Conservation (phyloP, 2,797 vertebrate genomes). For the Chiloscyllium punctatum region DNA sequence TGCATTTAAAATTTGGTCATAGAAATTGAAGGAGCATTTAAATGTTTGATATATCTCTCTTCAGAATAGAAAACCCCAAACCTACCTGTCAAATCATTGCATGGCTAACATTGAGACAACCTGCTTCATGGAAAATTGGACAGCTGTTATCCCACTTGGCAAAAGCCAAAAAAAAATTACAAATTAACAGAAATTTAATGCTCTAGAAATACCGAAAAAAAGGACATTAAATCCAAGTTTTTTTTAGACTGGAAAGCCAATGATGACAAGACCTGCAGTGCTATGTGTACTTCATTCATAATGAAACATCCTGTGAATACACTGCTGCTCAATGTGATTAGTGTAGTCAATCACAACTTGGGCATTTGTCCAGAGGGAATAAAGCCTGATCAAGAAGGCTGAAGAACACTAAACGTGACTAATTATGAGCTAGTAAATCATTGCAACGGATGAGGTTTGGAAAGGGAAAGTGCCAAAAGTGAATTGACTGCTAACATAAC, state of each 20-base stretch:
- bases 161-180: not conserved
- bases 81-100: not conserved
- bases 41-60: not conserved
- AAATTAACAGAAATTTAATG: not conserved
- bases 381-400: constrained; percentile 23
- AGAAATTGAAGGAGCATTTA: not conserved
- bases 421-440: constrained; percentile 14
- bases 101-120: not conserved
- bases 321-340: constrained; percentile 21
- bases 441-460: not conserved
- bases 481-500: constrained; percentile 19
- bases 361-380: constrained; percentile 20
- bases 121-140: not conserved
- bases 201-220: not conserved
- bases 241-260: not conserved
- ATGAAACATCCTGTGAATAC: constrained; percentile 24
- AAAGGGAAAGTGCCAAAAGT: constrained; percentile 21
- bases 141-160: not conserved
- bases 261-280: constrained; percentile 11
- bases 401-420: constrained; percentile 24
- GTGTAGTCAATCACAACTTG: constrained; percentile 21
- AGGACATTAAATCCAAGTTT: not conserved
- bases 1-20: not conserved
- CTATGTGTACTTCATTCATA: constrained; percentile 17
- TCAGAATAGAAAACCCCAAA: not conserved